Evolutionary conservation across 2,888 invertebrate genomes (phyloP), one percentile per base, ranked within the genome.

Genomic region (Antitype chi): DNA sequence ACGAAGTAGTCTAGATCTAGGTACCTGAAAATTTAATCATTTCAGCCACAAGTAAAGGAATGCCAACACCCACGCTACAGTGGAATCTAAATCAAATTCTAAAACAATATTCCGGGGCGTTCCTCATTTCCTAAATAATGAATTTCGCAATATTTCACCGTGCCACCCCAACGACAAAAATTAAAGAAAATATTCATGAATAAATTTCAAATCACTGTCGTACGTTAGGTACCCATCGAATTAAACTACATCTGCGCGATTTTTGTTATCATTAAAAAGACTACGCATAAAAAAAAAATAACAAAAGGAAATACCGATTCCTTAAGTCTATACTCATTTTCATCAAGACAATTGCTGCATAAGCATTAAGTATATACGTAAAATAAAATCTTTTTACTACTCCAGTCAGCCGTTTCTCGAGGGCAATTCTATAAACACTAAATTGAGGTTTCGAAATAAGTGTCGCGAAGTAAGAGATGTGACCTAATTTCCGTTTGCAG

Each of bases 401-500:
- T 73, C 8, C 32, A 70, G n/a, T 68, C 83, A 74, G 59, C 83
- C 57, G 63, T 74, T 85, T 68, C 47, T 78, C 72, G 49, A 63
- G 52, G 53, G 38, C 78, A 72, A 72, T 85, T 83, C 78, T 73
- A 86, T 81, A 83, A 81, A 88, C 84, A 78, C 80, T 74, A 80
- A 88, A 86, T 86, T 75, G 70, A 83, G 76, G 71, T 74, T 62
- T 53, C 79, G 68, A 84, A 82, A 80, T 76, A 82, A 82, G 76
- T 74, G 80, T 59, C 77, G 38, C 63, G 80, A 79, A 80, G 53
- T 53, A 49, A 71, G 68, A 72, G 57, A 80, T 81, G 82, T 77
- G 84, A 82, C 86, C 80, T 82, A 81, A 87, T 85, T 85, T 84
- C 84, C 81, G 81, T 87, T 87, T 70, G 74, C 78, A 76, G 55